Percentiles rank a stretch among this genome's conserved stretches.
These are phyloP conservation scores for Phenacoccus solenopsis DNA, from an alignment of 1,140 invertebrate genomes.

Conservation along the genomic window DNA sequence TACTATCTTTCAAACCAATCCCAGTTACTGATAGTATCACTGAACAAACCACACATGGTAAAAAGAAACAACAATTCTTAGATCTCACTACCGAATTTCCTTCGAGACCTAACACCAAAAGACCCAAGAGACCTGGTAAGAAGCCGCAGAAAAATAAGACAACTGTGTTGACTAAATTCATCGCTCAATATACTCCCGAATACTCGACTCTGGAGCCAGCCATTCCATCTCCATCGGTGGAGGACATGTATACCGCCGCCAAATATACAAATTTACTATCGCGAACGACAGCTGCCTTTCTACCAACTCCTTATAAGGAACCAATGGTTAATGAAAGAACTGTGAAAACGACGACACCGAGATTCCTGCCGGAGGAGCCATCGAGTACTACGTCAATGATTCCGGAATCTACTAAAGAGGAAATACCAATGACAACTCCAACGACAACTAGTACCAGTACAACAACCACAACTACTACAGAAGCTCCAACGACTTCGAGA, in stretches of 20 bases:
- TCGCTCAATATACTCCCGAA: neutral
- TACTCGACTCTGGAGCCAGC: neutral
- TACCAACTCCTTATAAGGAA: neutral
- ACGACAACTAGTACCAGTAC: neutral
- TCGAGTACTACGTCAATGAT: neutral
- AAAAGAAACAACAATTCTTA: neutral
- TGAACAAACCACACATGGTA: neutral
- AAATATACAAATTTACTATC: neutral
- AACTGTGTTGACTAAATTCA: neutral
- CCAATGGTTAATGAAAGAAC: neutral
- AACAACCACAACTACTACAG: neutral
- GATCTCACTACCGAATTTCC: neutral
- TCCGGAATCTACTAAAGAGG: neutral
- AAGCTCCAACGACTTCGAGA: neutral
- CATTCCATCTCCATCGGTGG: neutral
- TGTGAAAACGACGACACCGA: neutral
- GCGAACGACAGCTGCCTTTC: neutral
- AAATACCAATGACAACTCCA: neutral
- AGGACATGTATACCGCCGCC: neutral
- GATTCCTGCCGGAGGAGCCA: neutral
- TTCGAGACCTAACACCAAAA: neutral
- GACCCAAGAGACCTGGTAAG: neutral
- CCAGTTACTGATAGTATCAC: neutral
- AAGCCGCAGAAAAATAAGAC: slow-evolving; percentile 4
- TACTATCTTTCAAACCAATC: slow-evolving; percentile 1